A percentile compares a stretch with the other conserved stretches of the same genome.
These are phyloP conservation scores for Philereme vetulata DNA, from an alignment of 2,888 invertebrate species.

Conservation along the genomic window DNA sequence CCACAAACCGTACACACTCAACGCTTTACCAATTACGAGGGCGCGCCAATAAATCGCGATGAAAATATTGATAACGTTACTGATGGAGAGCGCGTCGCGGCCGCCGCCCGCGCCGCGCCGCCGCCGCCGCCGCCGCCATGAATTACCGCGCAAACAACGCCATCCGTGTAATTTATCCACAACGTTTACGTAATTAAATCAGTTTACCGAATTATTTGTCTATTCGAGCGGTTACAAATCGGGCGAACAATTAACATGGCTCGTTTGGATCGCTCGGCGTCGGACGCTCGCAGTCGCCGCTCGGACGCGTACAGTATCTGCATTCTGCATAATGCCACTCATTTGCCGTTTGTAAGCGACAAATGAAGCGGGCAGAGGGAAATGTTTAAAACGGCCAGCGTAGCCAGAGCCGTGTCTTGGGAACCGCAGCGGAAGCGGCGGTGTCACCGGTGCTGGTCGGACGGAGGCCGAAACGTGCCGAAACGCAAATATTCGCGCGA, in stretches of 20 bases:
- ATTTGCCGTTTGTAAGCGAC: conserved; percentile 73
- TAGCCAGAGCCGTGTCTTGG: conserved; percentile 44
- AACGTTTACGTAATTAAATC: conserved; percentile 59
- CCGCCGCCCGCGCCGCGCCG: conserved; percentile 32
- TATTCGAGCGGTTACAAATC: conserved; percentile 54
- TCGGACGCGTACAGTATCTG: conserved; percentile 56
- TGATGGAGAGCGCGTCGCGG: conserved; percentile 47
- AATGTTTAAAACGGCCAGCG: conserved; percentile 55
- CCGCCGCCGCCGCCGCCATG: conserved; percentile 43
- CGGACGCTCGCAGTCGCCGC: conserved; percentile 42
- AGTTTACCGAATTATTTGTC: conserved; percentile 57
- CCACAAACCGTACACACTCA: conserved; percentile 42
- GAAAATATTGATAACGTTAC: conserved; percentile 67
- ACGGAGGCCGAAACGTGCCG: conserved; percentile 43
- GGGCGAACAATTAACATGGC: conserved; percentile 59
- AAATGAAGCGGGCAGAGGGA: conserved; percentile 68
- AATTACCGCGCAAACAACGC: conserved; percentile 57
- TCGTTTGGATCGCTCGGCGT: conserved; percentile 43
- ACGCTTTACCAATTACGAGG: conserved; percentile 59
- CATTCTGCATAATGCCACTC: conserved; percentile 76
- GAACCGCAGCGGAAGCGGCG: conserved; percentile 29
- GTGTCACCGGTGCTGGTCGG: conserved; percentile 45
- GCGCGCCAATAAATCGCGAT: conserved; percentile 65
- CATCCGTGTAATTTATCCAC: conserved; percentile 52
- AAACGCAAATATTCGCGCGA: conserved; percentile 60